phyloP scores from a whole-genome alignment of 2,888 invertebrate species.

The Geophilus truncorum region DNA sequence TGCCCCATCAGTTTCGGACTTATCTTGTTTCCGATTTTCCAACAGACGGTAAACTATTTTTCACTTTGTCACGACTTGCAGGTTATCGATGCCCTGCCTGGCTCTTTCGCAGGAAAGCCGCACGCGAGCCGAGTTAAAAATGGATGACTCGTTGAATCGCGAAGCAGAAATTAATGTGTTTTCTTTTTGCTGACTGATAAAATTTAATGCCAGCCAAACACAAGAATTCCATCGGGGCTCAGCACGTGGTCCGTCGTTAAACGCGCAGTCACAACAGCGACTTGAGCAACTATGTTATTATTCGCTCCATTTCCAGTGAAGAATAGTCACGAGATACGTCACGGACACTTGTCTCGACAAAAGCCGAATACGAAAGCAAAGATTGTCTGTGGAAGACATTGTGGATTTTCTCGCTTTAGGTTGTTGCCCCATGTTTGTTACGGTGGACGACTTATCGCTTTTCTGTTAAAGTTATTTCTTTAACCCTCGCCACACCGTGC shows the following conservation, averaged over 20 bases:
- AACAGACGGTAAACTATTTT: neutral
- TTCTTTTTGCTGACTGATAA: conserved; percentile 9
- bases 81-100: neutral
- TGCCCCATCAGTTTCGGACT: too few species aligned
- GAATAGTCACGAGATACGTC: neutral
- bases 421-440: too few species aligned
- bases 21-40: neutral
- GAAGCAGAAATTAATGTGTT: neutral
- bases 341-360: neutral
- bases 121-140: neutral
- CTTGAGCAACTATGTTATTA: neutral
- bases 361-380: neutral
- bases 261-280: neutral
- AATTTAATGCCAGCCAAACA: neutral
- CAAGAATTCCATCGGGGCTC: neutral
- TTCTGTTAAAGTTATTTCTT: too few species aligned
- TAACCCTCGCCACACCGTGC: too few species aligned
- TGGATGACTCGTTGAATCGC: neutral
- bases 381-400: too few species aligned
- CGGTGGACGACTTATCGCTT: too few species aligned
- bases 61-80: neutral
- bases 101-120: too few species aligned
- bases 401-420: too few species aligned
- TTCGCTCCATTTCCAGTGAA: conserved; percentile 8
- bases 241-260: conserved; percentile 9